These are phyloP conservation scores for Leptodirus hochenwartii DNA, from an alignment of 2,888 invertebrate genomes.

Conservation along the genomic window DNA sequence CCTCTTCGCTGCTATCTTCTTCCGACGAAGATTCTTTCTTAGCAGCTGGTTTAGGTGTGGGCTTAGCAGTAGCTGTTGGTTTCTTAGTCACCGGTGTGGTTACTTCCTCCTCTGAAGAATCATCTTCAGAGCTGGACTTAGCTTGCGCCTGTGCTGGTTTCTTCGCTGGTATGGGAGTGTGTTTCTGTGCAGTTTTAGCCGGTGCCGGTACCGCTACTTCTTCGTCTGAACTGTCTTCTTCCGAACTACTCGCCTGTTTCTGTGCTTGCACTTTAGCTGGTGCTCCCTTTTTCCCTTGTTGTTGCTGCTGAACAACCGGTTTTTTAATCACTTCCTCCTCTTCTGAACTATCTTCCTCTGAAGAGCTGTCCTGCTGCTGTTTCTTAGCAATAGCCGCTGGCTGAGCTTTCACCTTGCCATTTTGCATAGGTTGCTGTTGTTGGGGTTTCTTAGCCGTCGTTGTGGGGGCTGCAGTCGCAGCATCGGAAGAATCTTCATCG, in stretches of 20 bases:
- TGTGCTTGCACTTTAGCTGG: constrained; percentile 11
- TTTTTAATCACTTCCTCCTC: constrained; percentile 11
- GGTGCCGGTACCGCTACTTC: constrained; percentile 3
- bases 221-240: constrained; percentile 17
- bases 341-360: constrained; percentile 10
- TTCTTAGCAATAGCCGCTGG: constrained; percentile 5
- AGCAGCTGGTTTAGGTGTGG: constrained; percentile 17
- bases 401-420: constrained; percentile 3
- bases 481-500: constrained; percentile 16
- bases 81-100: constrained; percentile 9
- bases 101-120: constrained; percentile 10
- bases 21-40: constrained; percentile 19
- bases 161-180: constrained; percentile 7
- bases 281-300: constrained; percentile 12
- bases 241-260: constrained; percentile 20
- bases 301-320: constrained; percentile 5
- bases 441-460: too few relatives aligned
- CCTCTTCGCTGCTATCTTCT: constrained; percentile 16
- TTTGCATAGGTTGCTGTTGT: too few relatives aligned
- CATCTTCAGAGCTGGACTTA: constrained; percentile 11
- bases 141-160: constrained; percentile 9
- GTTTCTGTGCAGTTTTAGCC: constrained; percentile 12
- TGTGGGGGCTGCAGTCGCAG: too few relatives aligned
- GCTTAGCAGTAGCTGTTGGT: constrained; percentile 11
- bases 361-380: neutral